These are phyloP conservation scores for Catajapyx aquilonaris DNA, from an alignment of 1,140 invertebrate genomes.

Conservation along the genomic window DNA sequence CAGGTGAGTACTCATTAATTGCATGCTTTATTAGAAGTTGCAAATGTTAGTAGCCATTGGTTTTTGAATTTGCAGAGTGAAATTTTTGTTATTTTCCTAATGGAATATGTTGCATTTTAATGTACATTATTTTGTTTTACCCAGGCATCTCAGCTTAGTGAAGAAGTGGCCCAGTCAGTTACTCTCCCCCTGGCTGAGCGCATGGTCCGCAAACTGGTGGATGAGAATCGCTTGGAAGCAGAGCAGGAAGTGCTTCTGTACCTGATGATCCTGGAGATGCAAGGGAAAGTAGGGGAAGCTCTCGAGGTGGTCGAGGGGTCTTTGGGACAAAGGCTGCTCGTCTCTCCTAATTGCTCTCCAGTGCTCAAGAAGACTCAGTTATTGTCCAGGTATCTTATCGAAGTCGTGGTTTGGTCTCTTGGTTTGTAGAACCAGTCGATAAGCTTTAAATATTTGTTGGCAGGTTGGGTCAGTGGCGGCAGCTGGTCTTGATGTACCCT, in stretches of 20 bases:
- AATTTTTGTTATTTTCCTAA: constrained; percentile 1
- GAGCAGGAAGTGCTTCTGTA: constrained; percentile 85
- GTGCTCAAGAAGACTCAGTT: too few species aligned
- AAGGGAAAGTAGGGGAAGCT: too few species aligned
- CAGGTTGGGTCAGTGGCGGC: too few species aligned
- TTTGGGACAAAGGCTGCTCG: too few species aligned
- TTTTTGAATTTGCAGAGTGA: constrained; percentile 8
- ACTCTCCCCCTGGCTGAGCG: constrained; percentile 59
- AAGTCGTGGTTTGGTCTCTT: too few species aligned
- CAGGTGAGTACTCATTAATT: constrained; percentile 33
- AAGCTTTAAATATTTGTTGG: too few species aligned
- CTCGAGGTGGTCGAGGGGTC: too few species aligned
- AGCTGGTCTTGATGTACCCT: too few species aligned
- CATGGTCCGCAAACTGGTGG: constrained; percentile 65
- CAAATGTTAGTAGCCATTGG: not conserved
- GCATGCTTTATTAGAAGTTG: not conserved
- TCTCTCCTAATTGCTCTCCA: too few species aligned
- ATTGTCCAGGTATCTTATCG: too few species aligned
- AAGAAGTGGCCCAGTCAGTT: constrained; percentile 27
- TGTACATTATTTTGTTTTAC: constrained; percentile 3
- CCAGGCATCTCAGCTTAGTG: constrained; percentile 16
- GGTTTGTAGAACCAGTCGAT: too few species aligned
- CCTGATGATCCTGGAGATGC: constrained; percentile 69
- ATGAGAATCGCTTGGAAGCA: constrained; percentile 72
- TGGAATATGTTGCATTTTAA: not conserved